phyloP scores from a whole-genome alignment of 2,888 invertebrate species.

The Gortyna flavago region DNA sequence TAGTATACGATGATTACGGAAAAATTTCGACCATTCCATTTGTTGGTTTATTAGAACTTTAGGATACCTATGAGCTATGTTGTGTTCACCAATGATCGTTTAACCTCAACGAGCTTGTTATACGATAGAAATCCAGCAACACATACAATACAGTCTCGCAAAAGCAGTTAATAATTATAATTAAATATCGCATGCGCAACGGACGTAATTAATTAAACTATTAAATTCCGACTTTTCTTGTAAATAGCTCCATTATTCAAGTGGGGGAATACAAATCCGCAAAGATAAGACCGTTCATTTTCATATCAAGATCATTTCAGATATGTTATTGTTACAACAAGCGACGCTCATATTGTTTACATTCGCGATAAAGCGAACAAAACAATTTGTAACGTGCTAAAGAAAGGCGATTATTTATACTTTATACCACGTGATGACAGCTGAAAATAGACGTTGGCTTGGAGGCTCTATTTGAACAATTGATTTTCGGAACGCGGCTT shows the following conservation, averaged over 20 bases:
- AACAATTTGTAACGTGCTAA: constrained; percentile 45
- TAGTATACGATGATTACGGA: neutral
- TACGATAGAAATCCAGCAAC: constrained; percentile 3
- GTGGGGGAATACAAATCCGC: constrained; percentile 39
- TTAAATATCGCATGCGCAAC: constrained; percentile 19
- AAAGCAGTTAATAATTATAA: constrained; percentile 11
- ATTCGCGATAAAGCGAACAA: constrained; percentile 50
- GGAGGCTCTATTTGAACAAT: constrained; percentile 42
- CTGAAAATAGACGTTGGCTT: constrained; percentile 29
- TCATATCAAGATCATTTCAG: constrained; percentile 43
- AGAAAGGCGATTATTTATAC: constrained; percentile 39
- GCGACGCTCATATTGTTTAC: constrained; percentile 54
- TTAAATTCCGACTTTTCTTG: constrained; percentile 16
- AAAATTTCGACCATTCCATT: neutral
- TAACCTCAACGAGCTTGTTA: neutral
- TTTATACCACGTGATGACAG: constrained; percentile 32
- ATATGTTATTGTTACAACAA: constrained; percentile 38
- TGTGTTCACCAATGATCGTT: neutral
- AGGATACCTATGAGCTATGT: too few species aligned
- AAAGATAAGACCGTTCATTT: constrained; percentile 43
- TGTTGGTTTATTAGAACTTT: neutral
- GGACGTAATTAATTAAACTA: constrained; percentile 16
- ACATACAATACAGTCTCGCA: neutral
- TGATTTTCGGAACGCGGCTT: constrained; percentile 27
- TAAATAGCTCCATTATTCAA: constrained; percentile 11